Conservation (phyloP, 2,888 invertebrate genomes). For the Caenorhabditis japonica region DNA sequence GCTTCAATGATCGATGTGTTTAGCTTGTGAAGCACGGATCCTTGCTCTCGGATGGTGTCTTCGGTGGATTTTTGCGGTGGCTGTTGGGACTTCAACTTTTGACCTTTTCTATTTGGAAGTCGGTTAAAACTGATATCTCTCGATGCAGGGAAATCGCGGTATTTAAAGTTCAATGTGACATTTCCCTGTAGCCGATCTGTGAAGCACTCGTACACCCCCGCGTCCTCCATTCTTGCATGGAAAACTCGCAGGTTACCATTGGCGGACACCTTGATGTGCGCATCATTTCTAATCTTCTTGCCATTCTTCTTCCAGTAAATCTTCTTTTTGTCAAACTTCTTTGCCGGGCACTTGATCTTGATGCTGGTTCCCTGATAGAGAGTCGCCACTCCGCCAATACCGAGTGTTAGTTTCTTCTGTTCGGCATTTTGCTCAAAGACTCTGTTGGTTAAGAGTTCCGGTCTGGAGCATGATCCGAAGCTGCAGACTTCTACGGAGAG, state of each 20-base stretch:
- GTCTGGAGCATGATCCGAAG: constrained; percentile 67
- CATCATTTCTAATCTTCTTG: constrained; percentile 82
- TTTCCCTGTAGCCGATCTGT: constrained; percentile 82
- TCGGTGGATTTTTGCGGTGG: neutral
- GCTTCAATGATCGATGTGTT: constrained; percentile 57
- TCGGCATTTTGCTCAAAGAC: constrained; percentile 86
- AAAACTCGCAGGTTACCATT: constrained; percentile 90
- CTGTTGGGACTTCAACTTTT: too few relatives aligned
- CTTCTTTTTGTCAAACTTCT: constrained; percentile 85
- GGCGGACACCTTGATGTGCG: constrained; percentile 85
- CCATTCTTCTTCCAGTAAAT: constrained; percentile 88
- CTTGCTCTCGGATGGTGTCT: constrained; percentile 19
- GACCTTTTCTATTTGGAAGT: too few relatives aligned
- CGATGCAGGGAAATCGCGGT: constrained; percentile 77
- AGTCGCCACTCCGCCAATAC: constrained; percentile 90
- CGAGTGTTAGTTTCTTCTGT: constrained; percentile 82
- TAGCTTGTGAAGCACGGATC: constrained; percentile 18
- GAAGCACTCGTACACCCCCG: constrained; percentile 82
- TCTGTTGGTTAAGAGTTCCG: constrained; percentile 56
- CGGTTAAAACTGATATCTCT: too few relatives aligned
- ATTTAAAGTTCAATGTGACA: constrained; percentile 86
- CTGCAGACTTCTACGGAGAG: constrained; percentile 88
- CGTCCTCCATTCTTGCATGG: constrained; percentile 82
- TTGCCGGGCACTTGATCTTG: constrained; percentile 93
- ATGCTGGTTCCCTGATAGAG: constrained; percentile 90